A percentile compares a stretch with the other conserved stretches of the same genome.
phyloP scores from a whole-genome alignment of 2,797 vertebrate genomes.

The Macropodus opercularis region DNA sequence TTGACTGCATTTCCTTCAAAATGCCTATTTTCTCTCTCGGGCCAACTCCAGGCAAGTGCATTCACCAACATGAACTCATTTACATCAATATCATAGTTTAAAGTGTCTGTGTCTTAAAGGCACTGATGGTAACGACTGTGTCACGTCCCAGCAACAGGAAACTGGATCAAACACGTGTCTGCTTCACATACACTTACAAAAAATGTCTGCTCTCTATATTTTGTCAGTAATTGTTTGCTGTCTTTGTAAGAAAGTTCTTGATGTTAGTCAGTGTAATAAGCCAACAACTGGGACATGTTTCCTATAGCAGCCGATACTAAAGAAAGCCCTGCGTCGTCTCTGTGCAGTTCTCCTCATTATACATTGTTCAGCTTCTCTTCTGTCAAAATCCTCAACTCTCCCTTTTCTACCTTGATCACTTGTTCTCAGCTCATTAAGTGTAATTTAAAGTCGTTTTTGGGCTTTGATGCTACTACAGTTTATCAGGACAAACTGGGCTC shows the following conservation, averaged over 20 bases:
- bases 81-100: not conserved
- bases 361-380: not conserved
- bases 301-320: conserved; percentile 7
- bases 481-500: not conserved
- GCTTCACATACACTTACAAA: too few relatives aligned
- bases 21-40: not conserved
- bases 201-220: not conserved
- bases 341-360: conserved; percentile 1
- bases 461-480: too few relatives aligned
- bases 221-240: not conserved
- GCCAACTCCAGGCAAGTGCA: not conserved
- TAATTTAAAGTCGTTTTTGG: not conserved
- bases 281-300: conserved; percentile 14
- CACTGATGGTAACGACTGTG: not conserved
- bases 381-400: conserved; percentile 1
- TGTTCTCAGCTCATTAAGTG: not conserved
- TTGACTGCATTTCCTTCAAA: not conserved
- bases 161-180: not conserved
- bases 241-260: not conserved
- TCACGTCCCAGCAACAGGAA: not conserved
- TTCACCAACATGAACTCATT: not conserved
- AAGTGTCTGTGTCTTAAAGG: not conserved
- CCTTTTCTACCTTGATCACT: not conserved
- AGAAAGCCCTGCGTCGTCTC: not conserved
- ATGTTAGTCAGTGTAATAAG: not conserved